phyloP scores from a whole-genome alignment of 1,140 invertebrate species.

The Babylonia areolata region DNA sequence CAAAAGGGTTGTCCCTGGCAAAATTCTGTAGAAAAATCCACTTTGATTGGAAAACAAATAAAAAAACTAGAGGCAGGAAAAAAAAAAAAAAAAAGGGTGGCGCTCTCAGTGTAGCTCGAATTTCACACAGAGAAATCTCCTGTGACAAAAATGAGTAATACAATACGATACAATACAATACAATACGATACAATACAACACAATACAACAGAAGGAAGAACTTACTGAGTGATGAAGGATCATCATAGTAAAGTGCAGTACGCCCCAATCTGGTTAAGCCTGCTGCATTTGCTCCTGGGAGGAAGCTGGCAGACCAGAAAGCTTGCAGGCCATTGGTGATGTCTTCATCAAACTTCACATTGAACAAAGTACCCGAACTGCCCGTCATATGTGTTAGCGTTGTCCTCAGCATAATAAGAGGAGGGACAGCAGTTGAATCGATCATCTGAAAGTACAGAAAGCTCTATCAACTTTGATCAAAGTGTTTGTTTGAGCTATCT shows the following conservation, averaged over 20 bases:
- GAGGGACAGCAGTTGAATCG: not conserved
- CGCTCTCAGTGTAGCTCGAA: no score
- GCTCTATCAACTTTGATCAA: no score
- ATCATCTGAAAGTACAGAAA: not conserved
- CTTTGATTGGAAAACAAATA: no score
- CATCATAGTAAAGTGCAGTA: not conserved
- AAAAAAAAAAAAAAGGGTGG: no score
- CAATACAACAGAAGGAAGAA: no score
- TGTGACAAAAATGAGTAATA: no score
- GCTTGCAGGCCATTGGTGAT: constrained; percentile 3
- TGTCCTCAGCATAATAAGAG: not conserved
- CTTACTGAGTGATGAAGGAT: not conserved
- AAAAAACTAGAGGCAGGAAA: no score
- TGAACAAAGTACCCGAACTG: not conserved
- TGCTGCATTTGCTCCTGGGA: not conserved
- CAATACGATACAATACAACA: not conserved
- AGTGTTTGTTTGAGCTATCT: no score
- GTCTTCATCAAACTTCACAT: not conserved
- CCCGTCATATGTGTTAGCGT: not conserved
- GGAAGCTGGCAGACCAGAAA: not conserved
- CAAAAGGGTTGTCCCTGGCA: no score
- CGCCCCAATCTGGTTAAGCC: not conserved
- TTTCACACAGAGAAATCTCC: no score
- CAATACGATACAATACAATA: no score
- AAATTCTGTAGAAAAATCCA: no score